Evolutionary conservation across 2,113 vertebrate species (phyloP).

Genomic region (Ochotona princeps): DNA sequence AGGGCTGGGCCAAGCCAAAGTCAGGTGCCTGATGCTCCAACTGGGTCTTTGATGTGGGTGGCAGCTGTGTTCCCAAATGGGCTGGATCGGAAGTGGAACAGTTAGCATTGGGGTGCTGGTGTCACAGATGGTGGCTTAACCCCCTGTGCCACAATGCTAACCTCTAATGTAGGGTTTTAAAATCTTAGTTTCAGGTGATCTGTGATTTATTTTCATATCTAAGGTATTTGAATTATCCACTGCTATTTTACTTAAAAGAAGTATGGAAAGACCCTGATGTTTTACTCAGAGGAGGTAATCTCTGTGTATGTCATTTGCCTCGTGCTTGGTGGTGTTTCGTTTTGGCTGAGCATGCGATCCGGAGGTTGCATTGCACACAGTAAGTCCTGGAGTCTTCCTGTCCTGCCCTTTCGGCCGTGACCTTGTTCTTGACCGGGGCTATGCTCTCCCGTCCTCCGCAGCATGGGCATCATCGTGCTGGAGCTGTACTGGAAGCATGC

Average conservation of each 20-base stretch:
- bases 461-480: conserved; percentile 93
- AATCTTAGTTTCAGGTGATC: not conserved
- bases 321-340: not conserved
- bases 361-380: not conserved
- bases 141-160: no score
- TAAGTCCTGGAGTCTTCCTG: not conserved
- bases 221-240: not conserved
- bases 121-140: no score
- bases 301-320: not conserved
- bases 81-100: no score
- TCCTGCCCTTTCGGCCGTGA: not conserved
- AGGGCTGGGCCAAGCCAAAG: no score
- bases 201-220: not conserved
- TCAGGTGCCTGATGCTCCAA: no score
- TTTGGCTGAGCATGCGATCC: conserved; percentile 2
- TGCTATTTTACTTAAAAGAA: conserved; percentile 33
- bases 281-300: not conserved
- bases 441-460: conserved; percentile 73
- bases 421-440: not conserved
- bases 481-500: conserved; percentile 97
- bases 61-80: no score
- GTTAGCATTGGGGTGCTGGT: no score
- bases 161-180: not conserved
- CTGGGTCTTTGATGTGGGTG: no score
- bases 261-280: not conserved